These are phyloP conservation scores for Microtus ochrogaster DNA, from an alignment of 2,113 vertebrate species.

Conservation along the genomic window DNA sequence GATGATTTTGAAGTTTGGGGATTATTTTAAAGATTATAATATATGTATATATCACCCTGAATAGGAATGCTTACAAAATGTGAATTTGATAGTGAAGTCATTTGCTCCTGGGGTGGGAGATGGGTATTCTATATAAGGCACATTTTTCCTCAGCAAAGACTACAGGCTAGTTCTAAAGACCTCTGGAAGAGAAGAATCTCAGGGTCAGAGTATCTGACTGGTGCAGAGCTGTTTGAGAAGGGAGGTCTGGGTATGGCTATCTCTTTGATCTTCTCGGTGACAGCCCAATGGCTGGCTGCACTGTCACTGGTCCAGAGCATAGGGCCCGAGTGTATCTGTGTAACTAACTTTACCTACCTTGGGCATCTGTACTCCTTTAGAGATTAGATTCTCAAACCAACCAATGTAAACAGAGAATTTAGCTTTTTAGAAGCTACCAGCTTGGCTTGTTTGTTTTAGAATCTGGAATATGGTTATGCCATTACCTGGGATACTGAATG, in stretches of 20 bases:
- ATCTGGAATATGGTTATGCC: neutral
- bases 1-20: neutral
- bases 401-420: neutral
- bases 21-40: constrained; percentile 6
- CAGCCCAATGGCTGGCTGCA: neutral
- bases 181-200: neutral
- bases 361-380: neutral
- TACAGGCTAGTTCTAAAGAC: neutral
- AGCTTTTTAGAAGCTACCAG: neutral
- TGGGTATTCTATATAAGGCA: neutral
- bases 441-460: neutral
- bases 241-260: neutral
- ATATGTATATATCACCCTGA: neutral
- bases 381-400: neutral
- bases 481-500: neutral
- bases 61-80: neutral
- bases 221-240: neutral
- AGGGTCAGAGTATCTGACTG: neutral
- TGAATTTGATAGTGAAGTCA: neutral
- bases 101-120: neutral
- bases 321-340: too few relatives aligned
- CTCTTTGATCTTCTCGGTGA: neutral
- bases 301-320: neutral
- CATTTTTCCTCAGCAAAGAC: neutral
- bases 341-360: neutral